Conservation (phyloP, 2,888 invertebrate genomes). For the Apantesis nais region DNA sequence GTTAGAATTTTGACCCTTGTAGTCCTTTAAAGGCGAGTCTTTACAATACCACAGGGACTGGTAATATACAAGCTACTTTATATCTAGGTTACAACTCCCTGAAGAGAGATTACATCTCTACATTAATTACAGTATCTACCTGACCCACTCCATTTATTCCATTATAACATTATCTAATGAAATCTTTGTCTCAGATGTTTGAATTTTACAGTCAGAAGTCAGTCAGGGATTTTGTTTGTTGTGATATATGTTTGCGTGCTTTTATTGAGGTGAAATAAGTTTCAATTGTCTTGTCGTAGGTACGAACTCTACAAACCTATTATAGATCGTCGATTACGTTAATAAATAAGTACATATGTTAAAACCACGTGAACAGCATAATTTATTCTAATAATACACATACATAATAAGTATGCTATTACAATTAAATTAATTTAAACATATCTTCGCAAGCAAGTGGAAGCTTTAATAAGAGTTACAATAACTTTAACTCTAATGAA, state of each 20-base stretch:
- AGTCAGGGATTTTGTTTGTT: neutral
- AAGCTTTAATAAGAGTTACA: neutral
- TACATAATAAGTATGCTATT: too few species aligned
- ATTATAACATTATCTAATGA: neutral
- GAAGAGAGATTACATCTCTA: neutral
- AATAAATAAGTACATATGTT: too few species aligned
- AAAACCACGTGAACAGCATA: too few species aligned
- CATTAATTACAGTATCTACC: constrained; percentile 5
- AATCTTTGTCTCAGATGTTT: neutral
- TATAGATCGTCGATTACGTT: too few species aligned
- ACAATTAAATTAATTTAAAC: neutral
- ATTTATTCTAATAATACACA: too few species aligned
- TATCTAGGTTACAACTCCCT: constrained; percentile 1
- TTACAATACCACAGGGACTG: neutral
- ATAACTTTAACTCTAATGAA: neutral
- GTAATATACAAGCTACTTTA: neutral
- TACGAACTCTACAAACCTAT: neutral
- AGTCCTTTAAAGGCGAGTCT: neutral
- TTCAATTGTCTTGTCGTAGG: neutral
- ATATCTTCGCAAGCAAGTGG: neutral
- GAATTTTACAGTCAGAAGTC: neutral
- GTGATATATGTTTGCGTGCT: too few species aligned
- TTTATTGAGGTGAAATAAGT: neutral
- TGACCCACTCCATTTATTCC: neutral
- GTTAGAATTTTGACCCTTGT: neutral